Base-by-base conservation (phyloP, 64 coral and sea anemone species). In the Dendronephthya gigantea region DNA sequence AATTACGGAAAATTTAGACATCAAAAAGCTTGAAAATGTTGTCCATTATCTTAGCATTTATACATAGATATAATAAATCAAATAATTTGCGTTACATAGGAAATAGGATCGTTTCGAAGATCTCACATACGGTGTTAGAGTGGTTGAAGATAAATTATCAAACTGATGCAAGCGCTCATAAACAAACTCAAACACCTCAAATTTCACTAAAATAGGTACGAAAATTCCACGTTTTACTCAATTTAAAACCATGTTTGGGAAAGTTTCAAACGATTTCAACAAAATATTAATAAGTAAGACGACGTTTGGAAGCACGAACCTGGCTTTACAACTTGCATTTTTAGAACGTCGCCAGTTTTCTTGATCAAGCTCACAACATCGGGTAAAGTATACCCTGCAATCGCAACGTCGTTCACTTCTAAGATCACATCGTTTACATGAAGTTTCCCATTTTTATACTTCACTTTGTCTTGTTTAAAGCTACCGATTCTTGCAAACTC, bases 381-480 rank as follows among this genome's bases (percentile, higher is more conserved):
- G 9, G 72, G 72, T 79, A 79, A 35, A 79, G 72, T 79, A 39
- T 79, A 79, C 13, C 72, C 72, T 28, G 72, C 72, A 35, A 79
- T 79, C 19, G 72, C 72, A 33, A 35, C 32, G 32, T 79, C 72
- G 32, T 35, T 36, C 10, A 79, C 72, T 34, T 79, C 32, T 9
- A 79, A 1, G 30, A 79, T 79, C 19, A 79, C 36, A 79, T 79
- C 72, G 30, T 79, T 39, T 37, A 79, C 31, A 39, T 79, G 72
- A 10, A 79, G 32, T 33, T 79, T 79, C 19, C 72, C 72, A 7
- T 34, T 29, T 39, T 79, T 79, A 22, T 79, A 79, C 28, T 79
- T 79, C 30, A 79, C 72, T 79, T 79, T 79, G 31, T 79, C 72
- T 79, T 79, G 72, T 35, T 79, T 79, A 34, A 79, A 79, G 32